Conservation (phyloP, 2,888 invertebrate species). For the Drosophila pullipes region DNA sequence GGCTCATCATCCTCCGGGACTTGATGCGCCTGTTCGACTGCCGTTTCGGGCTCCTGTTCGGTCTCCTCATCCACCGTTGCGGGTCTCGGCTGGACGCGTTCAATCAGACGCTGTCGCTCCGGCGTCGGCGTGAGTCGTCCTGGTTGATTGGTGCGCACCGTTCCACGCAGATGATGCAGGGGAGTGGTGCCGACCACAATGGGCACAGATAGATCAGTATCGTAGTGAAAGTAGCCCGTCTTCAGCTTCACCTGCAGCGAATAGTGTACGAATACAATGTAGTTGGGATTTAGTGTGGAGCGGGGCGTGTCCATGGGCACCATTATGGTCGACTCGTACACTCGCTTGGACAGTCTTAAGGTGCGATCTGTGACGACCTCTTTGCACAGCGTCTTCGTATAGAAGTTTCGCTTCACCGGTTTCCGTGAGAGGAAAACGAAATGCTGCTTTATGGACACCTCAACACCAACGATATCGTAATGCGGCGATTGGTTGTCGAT, state of each 20-base stretch:
- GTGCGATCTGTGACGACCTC: conserved; percentile 75
- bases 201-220: conserved; percentile 78
- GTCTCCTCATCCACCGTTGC: conserved; percentile 56
- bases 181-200: conserved; percentile 80
- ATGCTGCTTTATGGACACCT: conserved; percentile 80
- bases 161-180: conserved; percentile 56
- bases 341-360: conserved; percentile 74
- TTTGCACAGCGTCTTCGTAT: conserved; percentile 75
- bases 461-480: conserved; percentile 78
- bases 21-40: conserved; percentile 56
- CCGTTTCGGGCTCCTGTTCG: conserved; percentile 41
- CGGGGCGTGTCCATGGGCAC: conserved; percentile 89
- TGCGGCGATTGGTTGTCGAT: conserved; percentile 88
- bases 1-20: conserved; percentile 75
- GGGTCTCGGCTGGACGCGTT: conserved; percentile 54
- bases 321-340: conserved; percentile 87
- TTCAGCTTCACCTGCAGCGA: conserved; percentile 78
- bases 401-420: conserved; percentile 81
- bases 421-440: conserved; percentile 82
- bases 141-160: conserved; percentile 66
- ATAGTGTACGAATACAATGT: conserved; percentile 82
- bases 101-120: conserved; percentile 70
- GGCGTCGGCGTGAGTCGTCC: conserved; percentile 54
- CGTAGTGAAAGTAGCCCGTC: conserved; percentile 81
- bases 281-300: conserved; percentile 86